Evolutionary conservation across 2,113 vertebrate genomes (phyloP), one percentile per base, ranked within the genome.

Genomic region (Platysteira castanea): DNA sequence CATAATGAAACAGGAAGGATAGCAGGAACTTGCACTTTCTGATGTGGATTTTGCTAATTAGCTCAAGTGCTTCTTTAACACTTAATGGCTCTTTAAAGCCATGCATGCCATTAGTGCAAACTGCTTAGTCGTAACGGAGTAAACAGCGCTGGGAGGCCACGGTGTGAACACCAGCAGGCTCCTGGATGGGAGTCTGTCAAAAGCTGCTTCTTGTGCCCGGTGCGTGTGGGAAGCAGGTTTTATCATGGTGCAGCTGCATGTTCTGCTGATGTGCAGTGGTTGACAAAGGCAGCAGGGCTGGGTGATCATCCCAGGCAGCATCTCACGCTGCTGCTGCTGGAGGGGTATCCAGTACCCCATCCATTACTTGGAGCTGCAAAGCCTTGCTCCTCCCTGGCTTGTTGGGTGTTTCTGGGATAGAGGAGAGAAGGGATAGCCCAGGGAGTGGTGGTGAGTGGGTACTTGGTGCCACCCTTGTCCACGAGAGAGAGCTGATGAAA

Each of bases 41-140:
- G 49, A 74, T 90, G 94, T 95, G 93, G 90, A 94, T 83, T 86
- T 83, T 42, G 11, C 60, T 84, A 82, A 96, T 94, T 93, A 83
- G 59, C n/a, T 52, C 39, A 77, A 91, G 24, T 65, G 59, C 21
- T 90, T 73, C 70, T 81, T 0, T 12, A 91, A 69, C 63, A 18
- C 23, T 7, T 4, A 42, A 21, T 4, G 70, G 82, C 13, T 79
- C 35, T 90, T 88, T 47, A 42, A 91, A 70, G 67, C 70, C 53
- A 17, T 6, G 16, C 35, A 77, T 65, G 15, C 35, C n/a, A 77
- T 77, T 50, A 49, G 41, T 41, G 46, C 75, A 50, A 76, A 73
- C 26, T 82, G 69, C 77, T 84, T 78, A 53, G 70, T 46, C 92
- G 82, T 95, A 92, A 77, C 9, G 39, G 85, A 9, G 75, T 52